Percentiles rank a stretch among this genome's conserved stretches.
Conservation (phyloP, 2,888 invertebrate species). For the Himalopsyche anomala region DNA sequence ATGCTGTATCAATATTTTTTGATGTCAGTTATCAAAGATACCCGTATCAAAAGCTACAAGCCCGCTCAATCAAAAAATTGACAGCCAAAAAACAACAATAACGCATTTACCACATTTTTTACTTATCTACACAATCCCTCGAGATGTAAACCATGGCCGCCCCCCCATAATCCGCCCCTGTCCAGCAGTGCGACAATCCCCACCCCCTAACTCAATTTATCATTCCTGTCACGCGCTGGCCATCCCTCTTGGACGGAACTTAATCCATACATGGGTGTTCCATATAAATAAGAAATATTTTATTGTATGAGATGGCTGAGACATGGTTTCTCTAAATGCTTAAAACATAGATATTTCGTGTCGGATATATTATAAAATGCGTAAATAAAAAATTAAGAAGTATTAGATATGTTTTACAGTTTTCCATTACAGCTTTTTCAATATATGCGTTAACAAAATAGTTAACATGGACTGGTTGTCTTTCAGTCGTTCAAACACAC, state of each 20-base stretch:
- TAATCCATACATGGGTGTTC: constrained; percentile 65
- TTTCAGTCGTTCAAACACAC: too few species aligned
- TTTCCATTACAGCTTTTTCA: too few species aligned
- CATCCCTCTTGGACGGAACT: constrained; percentile 65
- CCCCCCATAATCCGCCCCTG: constrained; percentile 32
- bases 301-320: constrained; percentile 57
- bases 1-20: not conserved
- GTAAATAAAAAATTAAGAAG: too few species aligned
- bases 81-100: constrained; percentile 11
- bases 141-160: constrained; percentile 10
- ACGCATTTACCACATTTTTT: constrained; percentile 27
- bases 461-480: too few species aligned
- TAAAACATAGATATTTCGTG: not conserved
- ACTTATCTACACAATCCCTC: constrained; percentile 5
- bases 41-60: not conserved
- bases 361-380: too few species aligned
- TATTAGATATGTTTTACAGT: too few species aligned
- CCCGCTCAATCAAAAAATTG: not conserved
- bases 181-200: constrained; percentile 7
- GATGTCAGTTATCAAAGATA: not conserved
- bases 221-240: constrained; percentile 64
- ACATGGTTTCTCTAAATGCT: not conserved
- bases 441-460: too few species aligned
- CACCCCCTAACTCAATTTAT: constrained; percentile 62
- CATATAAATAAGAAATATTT: constrained; percentile 64